phyloP scores from a whole-genome alignment of 1,140 invertebrate species.

The Rhizoglyphus robini region DNA sequence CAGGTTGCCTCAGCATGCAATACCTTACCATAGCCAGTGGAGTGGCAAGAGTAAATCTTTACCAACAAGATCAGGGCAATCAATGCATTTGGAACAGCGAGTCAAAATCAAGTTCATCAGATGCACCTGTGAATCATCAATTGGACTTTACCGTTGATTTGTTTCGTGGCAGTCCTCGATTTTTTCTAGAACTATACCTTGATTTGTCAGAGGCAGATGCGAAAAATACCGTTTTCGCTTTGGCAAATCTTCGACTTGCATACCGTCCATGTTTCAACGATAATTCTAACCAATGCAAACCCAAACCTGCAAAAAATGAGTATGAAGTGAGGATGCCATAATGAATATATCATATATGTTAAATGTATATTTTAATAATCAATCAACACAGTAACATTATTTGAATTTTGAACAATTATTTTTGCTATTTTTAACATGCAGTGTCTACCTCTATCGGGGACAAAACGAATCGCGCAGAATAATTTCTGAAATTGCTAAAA shows the following conservation, averaged over 20 bases:
- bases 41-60: background rate
- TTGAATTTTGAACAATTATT: constrained; percentile 3
- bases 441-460: background rate
- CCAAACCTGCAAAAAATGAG: no score
- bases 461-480: background rate
- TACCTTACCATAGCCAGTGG: background rate
- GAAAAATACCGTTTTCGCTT: background rate
- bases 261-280: background rate
- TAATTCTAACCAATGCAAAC: background rate
- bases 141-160: constrained; percentile 6
- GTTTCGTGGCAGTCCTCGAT: background rate
- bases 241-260: background rate
- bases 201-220: background rate
- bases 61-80: background rate
- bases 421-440: background rate
- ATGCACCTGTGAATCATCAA: background rate
- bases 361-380: background rate
- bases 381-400: background rate
- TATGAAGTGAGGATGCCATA: no score
- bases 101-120: background rate
- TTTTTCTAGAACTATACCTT: constrained; percentile 3
- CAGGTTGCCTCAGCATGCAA: background rate
- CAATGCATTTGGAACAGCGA: background rate
- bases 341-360: no score
- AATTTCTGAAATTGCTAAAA: constrained; percentile 2